These are phyloP conservation scores for Sebastes paucispinis DNA, from an alignment of 2,797 vertebrate genomes.

Conservation along the genomic window DNA sequence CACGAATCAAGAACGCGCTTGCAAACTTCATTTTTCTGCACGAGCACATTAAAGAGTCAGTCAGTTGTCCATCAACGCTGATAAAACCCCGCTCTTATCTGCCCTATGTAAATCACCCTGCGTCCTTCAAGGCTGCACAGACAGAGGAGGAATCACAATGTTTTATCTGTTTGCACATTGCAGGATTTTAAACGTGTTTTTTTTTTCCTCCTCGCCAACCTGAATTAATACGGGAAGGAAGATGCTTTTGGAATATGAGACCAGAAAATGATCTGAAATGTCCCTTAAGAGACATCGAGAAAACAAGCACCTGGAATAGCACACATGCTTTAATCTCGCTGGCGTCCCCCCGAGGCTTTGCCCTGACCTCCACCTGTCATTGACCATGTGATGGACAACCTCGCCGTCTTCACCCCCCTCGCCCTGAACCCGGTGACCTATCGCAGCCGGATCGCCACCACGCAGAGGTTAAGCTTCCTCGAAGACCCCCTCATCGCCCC, in stretches of 20 bases:
- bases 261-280: conserved; percentile 11
- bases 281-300: not conserved
- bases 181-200: not conserved
- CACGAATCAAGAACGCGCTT: conserved; percentile 2
- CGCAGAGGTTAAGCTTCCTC: conserved; percentile 43
- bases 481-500: conserved; percentile 9
- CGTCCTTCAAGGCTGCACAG: conserved; percentile 22
- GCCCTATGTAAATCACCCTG: conserved; percentile 27
- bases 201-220: not conserved
- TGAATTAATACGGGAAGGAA: not conserved
- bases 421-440: not conserved
- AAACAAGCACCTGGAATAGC: conserved; percentile 7
- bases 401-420: not conserved
- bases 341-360: conserved; percentile 14
- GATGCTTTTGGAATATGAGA: not conserved
- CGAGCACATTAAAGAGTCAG: not conserved
- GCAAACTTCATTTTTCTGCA: conserved; percentile 17
- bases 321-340: conserved; percentile 11
- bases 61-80: conserved; percentile 33
- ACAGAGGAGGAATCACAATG: not conserved
- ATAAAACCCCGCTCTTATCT: conserved; percentile 49
- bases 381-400: conserved; percentile 10
- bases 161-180: conserved; percentile 2
- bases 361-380: conserved; percentile 52
- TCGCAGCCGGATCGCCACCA: conserved; percentile 36